Conservation (phyloP, 2,888 invertebrate species). For the Aphidoletes aphidimyza region DNA sequence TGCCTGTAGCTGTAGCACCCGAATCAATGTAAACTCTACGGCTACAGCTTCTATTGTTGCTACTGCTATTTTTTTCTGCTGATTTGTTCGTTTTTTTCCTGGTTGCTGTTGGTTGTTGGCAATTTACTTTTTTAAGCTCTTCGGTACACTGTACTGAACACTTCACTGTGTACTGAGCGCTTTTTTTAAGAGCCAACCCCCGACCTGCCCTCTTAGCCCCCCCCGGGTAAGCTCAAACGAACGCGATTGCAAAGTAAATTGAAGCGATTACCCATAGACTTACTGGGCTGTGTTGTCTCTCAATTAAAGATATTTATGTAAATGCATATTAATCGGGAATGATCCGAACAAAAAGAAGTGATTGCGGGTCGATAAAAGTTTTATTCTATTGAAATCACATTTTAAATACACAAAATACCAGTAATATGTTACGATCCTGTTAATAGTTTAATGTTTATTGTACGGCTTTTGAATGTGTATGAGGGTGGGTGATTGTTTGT, state of each 20-base stretch:
- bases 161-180: too few species aligned
- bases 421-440: slow-evolving; percentile 49
- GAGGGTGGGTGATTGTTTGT: too few species aligned
- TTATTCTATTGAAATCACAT: slow-evolving; percentile 47
- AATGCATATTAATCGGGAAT: slow-evolving; percentile 18
- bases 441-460: slow-evolving; percentile 42
- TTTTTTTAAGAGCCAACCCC: too few species aligned
- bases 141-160: too few species aligned
- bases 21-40: neutral
- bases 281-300: slow-evolving; percentile 17
- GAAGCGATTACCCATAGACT: neutral
- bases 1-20: slow-evolving; percentile 5
- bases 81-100: neutral
- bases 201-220: too few species aligned
- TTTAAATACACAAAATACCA: neutral
- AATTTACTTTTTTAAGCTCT: neutral
- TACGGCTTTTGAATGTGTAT: too few species aligned
- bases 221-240: too few species aligned
- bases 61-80: neutral
- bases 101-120: neutral
- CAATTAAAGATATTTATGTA: slow-evolving; percentile 52
- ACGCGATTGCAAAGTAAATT: slow-evolving; percentile 21
- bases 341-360: slow-evolving; percentile 8
- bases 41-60: too few species aligned
- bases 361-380: slow-evolving; percentile 47